Conservation (phyloP, 2,113 vertebrate genomes). For the Ceyx margarethae region DNA sequence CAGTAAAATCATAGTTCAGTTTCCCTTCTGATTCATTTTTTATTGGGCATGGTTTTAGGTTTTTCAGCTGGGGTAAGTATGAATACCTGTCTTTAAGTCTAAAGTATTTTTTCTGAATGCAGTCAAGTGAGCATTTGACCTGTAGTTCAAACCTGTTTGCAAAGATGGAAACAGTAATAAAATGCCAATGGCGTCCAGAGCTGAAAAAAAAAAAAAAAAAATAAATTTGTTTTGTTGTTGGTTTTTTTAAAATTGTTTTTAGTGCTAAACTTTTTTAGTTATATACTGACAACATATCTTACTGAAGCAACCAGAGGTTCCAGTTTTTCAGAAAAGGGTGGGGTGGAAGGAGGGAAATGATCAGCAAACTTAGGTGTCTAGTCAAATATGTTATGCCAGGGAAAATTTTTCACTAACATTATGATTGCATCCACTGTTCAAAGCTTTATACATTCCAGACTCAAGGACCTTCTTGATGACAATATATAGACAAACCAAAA, state of each 20-base stretch:
- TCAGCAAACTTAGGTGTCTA: neutral
- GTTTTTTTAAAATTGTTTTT: neutral
- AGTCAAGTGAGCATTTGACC: slow-evolving; percentile 7
- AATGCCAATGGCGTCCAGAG: neutral
- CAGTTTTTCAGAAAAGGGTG: neutral
- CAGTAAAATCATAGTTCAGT: slow-evolving; percentile 17
- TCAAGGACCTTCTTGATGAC: neutral
- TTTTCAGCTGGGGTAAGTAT: neutral
- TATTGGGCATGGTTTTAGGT: neutral
- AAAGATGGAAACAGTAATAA: neutral
- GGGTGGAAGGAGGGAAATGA: neutral
- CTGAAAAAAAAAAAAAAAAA: no score
- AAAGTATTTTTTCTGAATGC: neutral
- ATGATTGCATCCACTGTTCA: neutral
- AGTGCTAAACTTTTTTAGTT: neutral
- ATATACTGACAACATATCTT: neutral
- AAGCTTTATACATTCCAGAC: neutral
- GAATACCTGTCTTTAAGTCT: neutral
- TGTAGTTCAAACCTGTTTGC: neutral
- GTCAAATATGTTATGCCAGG: neutral
- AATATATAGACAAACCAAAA: neutral
- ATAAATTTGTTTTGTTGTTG: neutral
- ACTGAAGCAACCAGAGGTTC: neutral
- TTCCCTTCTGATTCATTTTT: slow-evolving; percentile 17
- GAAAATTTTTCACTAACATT: neutral